Evolutionary conservation across 2,888 invertebrate genomes (phyloP).

Genomic region (Bugula neritina): DNA sequence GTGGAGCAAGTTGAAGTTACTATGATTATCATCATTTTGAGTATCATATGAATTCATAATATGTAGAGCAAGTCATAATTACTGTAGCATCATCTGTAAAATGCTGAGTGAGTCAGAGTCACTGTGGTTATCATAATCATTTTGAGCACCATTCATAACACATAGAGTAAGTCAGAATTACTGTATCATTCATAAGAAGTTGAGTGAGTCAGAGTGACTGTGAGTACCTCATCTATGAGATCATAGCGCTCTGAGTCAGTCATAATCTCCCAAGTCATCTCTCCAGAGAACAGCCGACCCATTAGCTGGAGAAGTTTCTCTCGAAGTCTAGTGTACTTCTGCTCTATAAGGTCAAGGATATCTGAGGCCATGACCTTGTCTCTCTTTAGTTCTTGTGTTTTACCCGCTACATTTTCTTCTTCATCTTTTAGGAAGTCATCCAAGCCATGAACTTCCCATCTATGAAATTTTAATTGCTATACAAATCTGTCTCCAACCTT

Average conservation of each 20-base stretch:
- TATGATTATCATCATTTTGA: no score
- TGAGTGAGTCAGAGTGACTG: no score
- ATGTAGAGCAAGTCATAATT: no score
- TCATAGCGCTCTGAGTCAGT: slow-evolving; percentile 1
- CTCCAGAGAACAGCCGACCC: slow-evolving; percentile 32
- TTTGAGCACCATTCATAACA: no score
- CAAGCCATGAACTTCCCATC: slow-evolving; percentile 43
- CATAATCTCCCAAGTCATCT: slow-evolving; percentile 20
- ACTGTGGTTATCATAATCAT: no score
- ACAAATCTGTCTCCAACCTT: not conserved
- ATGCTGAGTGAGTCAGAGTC: no score
- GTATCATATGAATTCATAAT: no score
- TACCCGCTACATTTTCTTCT: slow-evolving; percentile 35
- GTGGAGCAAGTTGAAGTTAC: no score
- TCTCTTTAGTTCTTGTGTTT: slow-evolving; percentile 31
- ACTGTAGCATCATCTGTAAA: no score
- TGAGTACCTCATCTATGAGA: slow-evolving; percentile 20
- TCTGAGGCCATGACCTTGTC: slow-evolving; percentile 34
- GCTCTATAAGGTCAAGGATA: slow-evolving; percentile 38
- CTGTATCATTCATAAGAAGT: no score
- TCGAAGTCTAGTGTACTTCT: slow-evolving; percentile 40
- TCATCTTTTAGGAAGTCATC: slow-evolving; percentile 44
- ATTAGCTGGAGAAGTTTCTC: slow-evolving; percentile 41
- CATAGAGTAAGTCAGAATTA: no score
- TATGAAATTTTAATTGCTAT: not conserved